These are phyloP conservation scores for Caloenas nicobarica DNA, from an alignment of 2,113 vertebrate genomes.

Conservation along the genomic window DNA sequence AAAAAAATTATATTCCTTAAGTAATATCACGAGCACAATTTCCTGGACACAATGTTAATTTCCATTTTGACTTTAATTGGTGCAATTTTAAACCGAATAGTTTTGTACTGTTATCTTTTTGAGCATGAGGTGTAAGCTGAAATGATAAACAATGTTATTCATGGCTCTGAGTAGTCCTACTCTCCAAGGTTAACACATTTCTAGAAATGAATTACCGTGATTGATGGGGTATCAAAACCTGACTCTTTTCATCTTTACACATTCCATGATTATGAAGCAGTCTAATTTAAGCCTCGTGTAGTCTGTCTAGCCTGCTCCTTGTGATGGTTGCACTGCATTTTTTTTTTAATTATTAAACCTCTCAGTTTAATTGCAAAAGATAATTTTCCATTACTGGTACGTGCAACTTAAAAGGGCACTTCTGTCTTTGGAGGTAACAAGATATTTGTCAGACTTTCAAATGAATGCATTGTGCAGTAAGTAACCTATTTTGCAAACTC, in stretches of 20 bases:
- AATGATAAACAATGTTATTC: constrained; percentile 64
- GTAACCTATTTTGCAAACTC: constrained; percentile 49
- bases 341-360: not conserved
- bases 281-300: constrained; percentile 63
- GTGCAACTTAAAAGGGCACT: constrained; percentile 55
- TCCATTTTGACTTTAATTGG: constrained; percentile 58
- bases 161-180: constrained; percentile 35
- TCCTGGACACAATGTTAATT: constrained; percentile 40
- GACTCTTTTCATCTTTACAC: constrained; percentile 64
- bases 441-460: constrained; percentile 56
- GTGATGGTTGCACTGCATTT: constrained; percentile 42
- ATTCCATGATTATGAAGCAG: constrained; percentile 63
- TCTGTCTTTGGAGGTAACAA: constrained; percentile 49
- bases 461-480: constrained; percentile 53
- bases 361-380: constrained; percentile 46
- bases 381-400: constrained; percentile 42
- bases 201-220: constrained; percentile 61
- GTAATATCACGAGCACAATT: not conserved
- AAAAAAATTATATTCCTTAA: not conserved
- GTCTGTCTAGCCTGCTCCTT: constrained; percentile 58
- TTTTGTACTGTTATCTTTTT: constrained; percentile 61
- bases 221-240: constrained; percentile 62
- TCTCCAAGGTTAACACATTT: constrained; percentile 65
- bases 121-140: constrained; percentile 60
- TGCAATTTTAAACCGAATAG: constrained; percentile 50